phyloP scores from a whole-genome alignment of 2,888 invertebrate genomes.

The Monochamus alternatus region DNA sequence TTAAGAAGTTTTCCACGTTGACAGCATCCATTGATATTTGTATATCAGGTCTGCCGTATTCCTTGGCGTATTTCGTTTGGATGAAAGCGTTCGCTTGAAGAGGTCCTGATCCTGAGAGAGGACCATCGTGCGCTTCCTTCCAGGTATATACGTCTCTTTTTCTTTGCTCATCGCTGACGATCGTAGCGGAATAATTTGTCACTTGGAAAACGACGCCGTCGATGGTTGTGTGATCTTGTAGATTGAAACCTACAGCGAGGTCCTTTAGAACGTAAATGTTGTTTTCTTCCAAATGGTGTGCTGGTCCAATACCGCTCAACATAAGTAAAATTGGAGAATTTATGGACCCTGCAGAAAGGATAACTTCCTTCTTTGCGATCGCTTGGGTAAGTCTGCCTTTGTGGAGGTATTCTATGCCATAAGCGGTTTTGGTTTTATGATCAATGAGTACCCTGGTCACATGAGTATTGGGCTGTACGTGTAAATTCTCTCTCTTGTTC shows the following conservation, averaged over 20 bases:
- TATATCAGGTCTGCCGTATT: conserved; percentile 75
- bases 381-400: conserved; percentile 71
- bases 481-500: conserved; percentile 72
- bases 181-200: conserved; percentile 74
- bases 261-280: conserved; percentile 76
- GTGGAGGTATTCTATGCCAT: conserved; percentile 73
- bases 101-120: conserved; percentile 74
- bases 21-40: conserved; percentile 78
- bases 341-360: conserved; percentile 76
- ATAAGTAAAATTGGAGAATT: conserved; percentile 78
- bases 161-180: conserved; percentile 68
- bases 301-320: conserved; percentile 80
- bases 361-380: conserved; percentile 76
- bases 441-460: conserved; percentile 77
- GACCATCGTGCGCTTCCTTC: conserved; percentile 71
- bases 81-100: conserved; percentile 76
- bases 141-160: conserved; percentile 71
- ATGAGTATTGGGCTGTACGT: conserved; percentile 72
- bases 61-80: conserved; percentile 73
- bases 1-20: conserved; percentile 74
- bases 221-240: conserved; percentile 83
- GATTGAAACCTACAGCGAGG: conserved; percentile 81
- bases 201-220: conserved; percentile 75
- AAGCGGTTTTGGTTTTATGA: conserved; percentile 71
- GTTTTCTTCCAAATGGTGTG: conserved; percentile 71